Base-by-base conservation (phyloP, 92 coral and sea anemone species). In the Epizoanthus scotinus region DNA sequence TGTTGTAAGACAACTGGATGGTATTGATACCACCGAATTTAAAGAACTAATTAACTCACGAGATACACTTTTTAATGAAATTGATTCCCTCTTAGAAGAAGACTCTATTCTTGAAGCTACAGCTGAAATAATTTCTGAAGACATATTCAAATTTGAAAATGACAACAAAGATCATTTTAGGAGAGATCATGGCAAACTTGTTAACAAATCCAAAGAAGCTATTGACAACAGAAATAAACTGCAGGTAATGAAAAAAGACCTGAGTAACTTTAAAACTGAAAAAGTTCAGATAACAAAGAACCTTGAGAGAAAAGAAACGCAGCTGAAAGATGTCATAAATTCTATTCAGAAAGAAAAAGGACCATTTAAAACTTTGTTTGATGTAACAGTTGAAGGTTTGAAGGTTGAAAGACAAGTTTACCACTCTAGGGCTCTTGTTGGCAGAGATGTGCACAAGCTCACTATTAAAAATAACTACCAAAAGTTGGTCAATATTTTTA, bases 381-480 rank as follows among this genome's bases (percentile, higher is more conserved):
- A 26, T 40, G 27, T 20, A 70, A 20, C 18, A 19, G 38, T 52
- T 42, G 19, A 21, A 70, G 26, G 36, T 5, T 70, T 52, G 7
- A 47, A 70, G 21, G 31, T 44, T 38, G 77, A 70, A 42, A 70
- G 60, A 20, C 31, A 70, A 24, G 77, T 70, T 26, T 63, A 63
- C 67, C 40, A 63, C 67, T 63, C 40, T 6, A 38, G 67, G 67
- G 40, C 67, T 21, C 67, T 27, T 25, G 38, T 63, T 64, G 69
- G 69, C 18, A 64, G 47, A 64, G 68, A 63, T 63, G 47, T 29
- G 21, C 69, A 64, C 3, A 64, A 64, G 47, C 69, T 64, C 9
- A 64, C 47, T 15, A 64, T 29, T 29, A 64, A 64, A 64, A 2
- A 63, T 14, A 29, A 64, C 69, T 29, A 64, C 29, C 20, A 29